Evolutionary conservation across 1,140 invertebrate genomes (phyloP), one percentile per base, ranked within the genome.

Genomic region (Brachionus plicatilis): DNA sequence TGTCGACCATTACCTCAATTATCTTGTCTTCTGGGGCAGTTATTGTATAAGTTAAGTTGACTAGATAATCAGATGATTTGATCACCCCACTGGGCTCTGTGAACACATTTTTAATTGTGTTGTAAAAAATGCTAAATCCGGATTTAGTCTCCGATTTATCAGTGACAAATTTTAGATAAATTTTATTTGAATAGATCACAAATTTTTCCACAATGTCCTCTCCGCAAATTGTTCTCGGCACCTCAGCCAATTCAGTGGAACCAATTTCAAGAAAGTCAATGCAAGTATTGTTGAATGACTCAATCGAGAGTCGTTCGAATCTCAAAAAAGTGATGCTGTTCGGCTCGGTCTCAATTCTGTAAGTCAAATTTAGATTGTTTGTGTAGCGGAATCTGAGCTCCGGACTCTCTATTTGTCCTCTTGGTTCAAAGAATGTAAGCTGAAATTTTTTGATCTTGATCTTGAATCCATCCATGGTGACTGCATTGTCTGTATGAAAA

Each of bases 301-400:
- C 79, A 29, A 82, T 82, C 41, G 79, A 60, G 12, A 82, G 33
- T 65, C 43, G 20, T 47, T 82, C 53, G 17, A 82, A 82, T 68
- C 79, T 60, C n/a, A 82, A 45, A 60, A 68, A 82, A 27, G 33
- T 65, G n/a, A 65, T 27, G 20, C 65, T 82, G 79, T 82, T 60
- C 5, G 56, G 2, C 53, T 65, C 53, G n/a, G 79, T 68, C 20
- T 20, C 8, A 45, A 82, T 82, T 41, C 11, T 65, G n/a, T 82
- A 82, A 9, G 79, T 82, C 24, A 82, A 37, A 68, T 82, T 82
- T 29, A 82, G 17, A 41, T 82, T 82, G 53, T 82, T 82, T 37
- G 53, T 27, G 41, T 82, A 82, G 20, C 65, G 37, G 20, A 68
- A 60, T 45, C 17, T 24, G 9, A 65, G n/a, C 27, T 68, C 53